These are phyloP conservation scores for Allacma fusca DNA, from an alignment of 2,888 invertebrate species.

Conservation along the genomic window DNA sequence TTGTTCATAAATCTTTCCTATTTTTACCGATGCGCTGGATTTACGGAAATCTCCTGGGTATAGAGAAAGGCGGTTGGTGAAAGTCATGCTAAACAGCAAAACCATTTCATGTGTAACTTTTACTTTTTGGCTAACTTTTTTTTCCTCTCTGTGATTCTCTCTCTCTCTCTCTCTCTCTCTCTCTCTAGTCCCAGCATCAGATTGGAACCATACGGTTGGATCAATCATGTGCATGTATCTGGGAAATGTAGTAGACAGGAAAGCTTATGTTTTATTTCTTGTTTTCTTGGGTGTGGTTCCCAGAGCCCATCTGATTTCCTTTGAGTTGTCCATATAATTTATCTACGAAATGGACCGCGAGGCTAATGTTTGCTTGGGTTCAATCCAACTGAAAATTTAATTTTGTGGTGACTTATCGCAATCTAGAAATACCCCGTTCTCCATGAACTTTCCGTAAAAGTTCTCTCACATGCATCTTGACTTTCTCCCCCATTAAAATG, in stretches of 20 bases:
- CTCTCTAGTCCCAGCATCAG: not conserved
- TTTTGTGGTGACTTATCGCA: no score
- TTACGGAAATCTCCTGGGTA: not conserved
- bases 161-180: not conserved
- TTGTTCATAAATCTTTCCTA: slow-evolving; percentile 31
- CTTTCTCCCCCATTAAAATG: no score
- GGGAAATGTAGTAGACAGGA: not conserved
- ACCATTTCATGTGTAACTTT: no score
- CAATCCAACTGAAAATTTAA: not conserved
- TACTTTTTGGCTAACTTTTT: not conserved
- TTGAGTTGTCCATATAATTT: not conserved
- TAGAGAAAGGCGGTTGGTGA: not conserved
- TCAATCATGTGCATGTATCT: slow-evolving; percentile 5
- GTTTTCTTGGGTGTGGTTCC: slow-evolving; percentile 20
- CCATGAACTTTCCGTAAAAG: no score
- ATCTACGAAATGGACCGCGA: not conserved
- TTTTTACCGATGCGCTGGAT: slow-evolving; percentile 14
- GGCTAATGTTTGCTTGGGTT: not conserved
- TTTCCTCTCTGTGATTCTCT: no score
- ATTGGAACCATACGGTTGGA: not conserved
- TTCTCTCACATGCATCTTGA: no score
- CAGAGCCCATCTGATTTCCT: not conserved
- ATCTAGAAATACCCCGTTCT: no score
- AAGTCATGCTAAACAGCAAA: not conserved
- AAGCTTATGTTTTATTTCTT: slow-evolving; percentile 9